Evolutionary conservation across 2,797 vertebrate genomes (phyloP), one percentile per base, ranked within the genome.

Genomic region (Trachurus trachurus): DNA sequence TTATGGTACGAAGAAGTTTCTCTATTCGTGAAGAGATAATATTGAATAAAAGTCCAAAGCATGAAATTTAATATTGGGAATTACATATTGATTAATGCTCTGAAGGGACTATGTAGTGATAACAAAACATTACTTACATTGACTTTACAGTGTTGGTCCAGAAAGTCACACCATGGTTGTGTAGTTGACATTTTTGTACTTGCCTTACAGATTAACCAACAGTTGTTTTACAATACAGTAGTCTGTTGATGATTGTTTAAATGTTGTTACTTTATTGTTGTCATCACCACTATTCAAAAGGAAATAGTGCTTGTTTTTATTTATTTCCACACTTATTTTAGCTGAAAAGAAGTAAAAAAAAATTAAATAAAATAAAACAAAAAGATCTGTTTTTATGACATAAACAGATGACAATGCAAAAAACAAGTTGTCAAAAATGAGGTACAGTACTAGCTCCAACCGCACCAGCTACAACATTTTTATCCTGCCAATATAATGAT

Each of bases 141-240:
- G 2, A 15, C 42, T 22, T 2, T 9, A 4, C 13, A 57, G 54
- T 22, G 6, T 10, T 0, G 10, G 37, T 3, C 50, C 57, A 76
- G 60, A 68, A 75, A 71, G 71, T 68, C 8, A 26, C 61, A 58
- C 63, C 50, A 29, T 49, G 54, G 15, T 61, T 67, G n/a, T 37
- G 15, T 57, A 56, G n/a, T 19, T 42, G 39, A 65, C 5, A 12
- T 76, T 62, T 34, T 60, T 56, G 66, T 44, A 6, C 31, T 59
- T 58, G 22, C 53, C 16, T 40, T 34, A 40, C 39, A 75, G 21
- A 47, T 57, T 50, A 50, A 75, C 57, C 16, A 21, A 10, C 2
- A 65, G 5, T 15, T 54, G 13, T 29, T 45, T 9, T 26, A n/a
- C 37, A 61, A 42, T 45, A 22, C 26, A 37, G 2, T 19, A 50